A percentile compares a stretch with the other conserved stretches of the same genome.
Evolutionary conservation across 2,113 vertebrate species (phyloP).

Genomic region (Aix galericulata): DNA sequence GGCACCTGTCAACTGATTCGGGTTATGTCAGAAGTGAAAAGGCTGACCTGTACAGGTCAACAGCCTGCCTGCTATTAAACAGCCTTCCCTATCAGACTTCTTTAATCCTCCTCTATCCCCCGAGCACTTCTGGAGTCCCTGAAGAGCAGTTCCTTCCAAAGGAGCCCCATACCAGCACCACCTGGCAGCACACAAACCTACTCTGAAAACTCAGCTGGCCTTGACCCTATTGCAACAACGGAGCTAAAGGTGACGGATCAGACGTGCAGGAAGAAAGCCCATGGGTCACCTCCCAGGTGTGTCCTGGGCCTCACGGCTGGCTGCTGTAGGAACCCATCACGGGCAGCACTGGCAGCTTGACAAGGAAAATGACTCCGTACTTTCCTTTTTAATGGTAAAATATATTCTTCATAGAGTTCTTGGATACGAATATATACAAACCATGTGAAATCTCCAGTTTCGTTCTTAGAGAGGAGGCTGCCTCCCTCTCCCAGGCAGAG

Average conservation of each 20-base stretch:
- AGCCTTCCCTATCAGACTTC: background rate
- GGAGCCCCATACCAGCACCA: background rate
- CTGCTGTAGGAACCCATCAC: background rate
- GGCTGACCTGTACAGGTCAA: background rate
- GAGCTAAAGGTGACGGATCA: background rate
- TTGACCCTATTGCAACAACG: background rate
- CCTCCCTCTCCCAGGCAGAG: background rate
- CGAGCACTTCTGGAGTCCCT: background rate
- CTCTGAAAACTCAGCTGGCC: background rate
- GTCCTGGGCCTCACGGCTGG: background rate
- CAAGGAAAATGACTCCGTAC: background rate
- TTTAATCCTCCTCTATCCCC: background rate
- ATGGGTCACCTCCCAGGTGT: rapidly evolving
- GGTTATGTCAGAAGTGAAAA: conserved; percentile 1
- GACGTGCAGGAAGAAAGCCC: background rate
- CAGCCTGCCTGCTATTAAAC: background rate
- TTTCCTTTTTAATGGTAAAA: background rate
- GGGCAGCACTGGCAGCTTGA: background rate
- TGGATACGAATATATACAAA: background rate
- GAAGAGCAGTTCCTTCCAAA: background rate
- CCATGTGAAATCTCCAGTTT: background rate
- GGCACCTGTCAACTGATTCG: background rate
- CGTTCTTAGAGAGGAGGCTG: background rate
- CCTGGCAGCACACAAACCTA: background rate
- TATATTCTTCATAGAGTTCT: background rate